phyloP scores from a whole-genome alignment of 2,888 invertebrate species.

The Baccha elongata region DNA sequence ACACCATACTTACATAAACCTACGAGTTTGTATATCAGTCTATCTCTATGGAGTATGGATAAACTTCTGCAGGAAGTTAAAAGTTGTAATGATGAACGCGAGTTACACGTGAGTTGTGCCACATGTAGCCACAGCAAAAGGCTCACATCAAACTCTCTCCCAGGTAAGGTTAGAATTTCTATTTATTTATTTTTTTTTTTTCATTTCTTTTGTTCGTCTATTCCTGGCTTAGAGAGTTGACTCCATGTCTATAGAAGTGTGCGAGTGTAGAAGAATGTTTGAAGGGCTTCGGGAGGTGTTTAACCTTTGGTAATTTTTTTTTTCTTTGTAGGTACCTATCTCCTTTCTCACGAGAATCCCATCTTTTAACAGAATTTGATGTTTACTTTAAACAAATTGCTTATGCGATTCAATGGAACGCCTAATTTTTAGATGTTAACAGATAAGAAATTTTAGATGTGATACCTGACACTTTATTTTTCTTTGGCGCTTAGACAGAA shows the following conservation, averaged over 20 bases:
- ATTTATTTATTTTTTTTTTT: slow-evolving; percentile 19
- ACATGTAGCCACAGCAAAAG: slow-evolving; percentile 19
- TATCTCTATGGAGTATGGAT: slow-evolving; percentile 21
- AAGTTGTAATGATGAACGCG: slow-evolving; percentile 64
- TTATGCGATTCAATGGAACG: not conserved
- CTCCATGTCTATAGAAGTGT: slow-evolving; percentile 19
- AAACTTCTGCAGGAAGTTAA: slow-evolving; percentile 68
- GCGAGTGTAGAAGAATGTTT: slow-evolving; percentile 54
- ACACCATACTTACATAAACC: slow-evolving; percentile 4
- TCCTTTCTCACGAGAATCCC: slow-evolving; percentile 43
- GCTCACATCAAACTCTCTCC: slow-evolving; percentile 70
- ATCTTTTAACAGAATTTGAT: slow-evolving; percentile 48
- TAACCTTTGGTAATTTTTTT: slow-evolving; percentile 61
- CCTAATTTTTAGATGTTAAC: too few relatives aligned
- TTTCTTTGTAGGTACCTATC: slow-evolving; percentile 28
- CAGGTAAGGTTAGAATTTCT: slow-evolving; percentile 69
- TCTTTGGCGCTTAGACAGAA: too few relatives aligned
- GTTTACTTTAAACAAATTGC: slow-evolving; percentile 60
- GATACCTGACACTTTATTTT: too few relatives aligned
- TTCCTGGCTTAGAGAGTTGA: slow-evolving; percentile 57
- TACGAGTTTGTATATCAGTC: not conserved
- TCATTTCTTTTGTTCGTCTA: slow-evolving; percentile 61
- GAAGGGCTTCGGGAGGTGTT: slow-evolving; percentile 73
- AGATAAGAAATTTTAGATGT: too few relatives aligned
- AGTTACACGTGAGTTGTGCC: slow-evolving; percentile 69